Conservation (phyloP, 2,888 invertebrate genomes). For the Tineola bisselliella region DNA sequence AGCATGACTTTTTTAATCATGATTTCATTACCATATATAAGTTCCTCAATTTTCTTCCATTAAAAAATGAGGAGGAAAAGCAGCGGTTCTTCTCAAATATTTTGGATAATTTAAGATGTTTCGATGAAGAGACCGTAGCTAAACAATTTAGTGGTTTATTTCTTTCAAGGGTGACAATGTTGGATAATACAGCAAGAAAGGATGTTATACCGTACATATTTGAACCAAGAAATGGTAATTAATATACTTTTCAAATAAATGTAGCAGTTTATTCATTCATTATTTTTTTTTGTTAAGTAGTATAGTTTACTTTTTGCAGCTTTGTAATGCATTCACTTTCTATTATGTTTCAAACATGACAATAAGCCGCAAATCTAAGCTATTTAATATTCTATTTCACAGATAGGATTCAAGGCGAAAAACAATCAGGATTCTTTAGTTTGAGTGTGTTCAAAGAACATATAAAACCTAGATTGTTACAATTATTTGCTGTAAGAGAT, state of each 20-base stretch:
- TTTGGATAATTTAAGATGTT: constrained; percentile 72
- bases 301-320: no score
- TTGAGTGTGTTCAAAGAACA: constrained; percentile 75
- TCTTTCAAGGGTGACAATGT: constrained; percentile 84
- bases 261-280: background rate
- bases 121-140: constrained; percentile 84
- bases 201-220: constrained; percentile 77
- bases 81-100: constrained; percentile 80
- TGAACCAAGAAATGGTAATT: constrained; percentile 73
- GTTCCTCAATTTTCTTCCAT: constrained; percentile 82
- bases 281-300: no score
- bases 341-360: no score
- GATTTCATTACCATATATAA: constrained; percentile 86
- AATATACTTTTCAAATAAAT: background rate
- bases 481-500: constrained; percentile 87
- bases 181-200: constrained; percentile 82
- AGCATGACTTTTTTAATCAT: constrained; percentile 84
- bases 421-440: constrained; percentile 72
- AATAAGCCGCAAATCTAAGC: no score
- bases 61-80: constrained; percentile 81
- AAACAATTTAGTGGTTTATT: constrained; percentile 80
- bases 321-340: no score
- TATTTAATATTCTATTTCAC: constrained; percentile 21
- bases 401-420: constrained; percentile 49
- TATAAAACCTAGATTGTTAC: constrained; percentile 79